Evolutionary conservation across 2,113 vertebrate species (phyloP), one percentile per base, ranked within the genome.

Genomic region (Arizona elegans): DNA sequence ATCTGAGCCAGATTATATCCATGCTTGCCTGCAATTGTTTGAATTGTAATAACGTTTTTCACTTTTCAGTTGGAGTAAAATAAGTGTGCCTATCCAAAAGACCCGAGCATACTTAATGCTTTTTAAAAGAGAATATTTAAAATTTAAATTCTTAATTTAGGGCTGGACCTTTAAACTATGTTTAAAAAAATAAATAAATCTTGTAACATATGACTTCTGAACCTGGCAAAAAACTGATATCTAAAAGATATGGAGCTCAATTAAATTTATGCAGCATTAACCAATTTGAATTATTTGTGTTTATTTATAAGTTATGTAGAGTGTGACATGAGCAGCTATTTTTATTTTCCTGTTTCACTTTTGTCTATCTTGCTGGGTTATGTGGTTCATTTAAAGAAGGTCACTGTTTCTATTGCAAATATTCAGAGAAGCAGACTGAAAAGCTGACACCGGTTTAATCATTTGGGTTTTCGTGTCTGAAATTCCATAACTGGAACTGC

Each of bases 311-410:
- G 21, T 81, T 43, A 43, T 21, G 17, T 81, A 81, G 13, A 9
- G 1, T 81, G 3, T 19, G 17, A 21, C 75, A 17, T 43, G 19
- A 43, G 8, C 33, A 43, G 33, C 33, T 81, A 81, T 2, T 81
- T 81, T 81, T 81, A 43, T 17, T 81, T 81, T 43, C 33, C 75
- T 8, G 19, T 81, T 81, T 43, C 75, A 81, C 15, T 81, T 81
- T 38, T 81, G 15, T 81, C 33, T 81, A 21, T 38, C 33, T 43
- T 81, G 33, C 75, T 29, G 13, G 52, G 24, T 50, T 43, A 88
- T 59, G 53, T 85, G 75, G 87, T n/a, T 95, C 95, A 81, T 93
- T 94, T 95, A 59, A 87, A 81, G 33, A 81, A 70, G 33, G n/a
- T 85, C 62, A 38, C 52, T 24, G 2, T 21, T 93, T 95, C 56